These are phyloP conservation scores for Tachuris rubrigastra DNA, from an alignment of 2,113 vertebrate genomes.

Conservation along the genomic window DNA sequence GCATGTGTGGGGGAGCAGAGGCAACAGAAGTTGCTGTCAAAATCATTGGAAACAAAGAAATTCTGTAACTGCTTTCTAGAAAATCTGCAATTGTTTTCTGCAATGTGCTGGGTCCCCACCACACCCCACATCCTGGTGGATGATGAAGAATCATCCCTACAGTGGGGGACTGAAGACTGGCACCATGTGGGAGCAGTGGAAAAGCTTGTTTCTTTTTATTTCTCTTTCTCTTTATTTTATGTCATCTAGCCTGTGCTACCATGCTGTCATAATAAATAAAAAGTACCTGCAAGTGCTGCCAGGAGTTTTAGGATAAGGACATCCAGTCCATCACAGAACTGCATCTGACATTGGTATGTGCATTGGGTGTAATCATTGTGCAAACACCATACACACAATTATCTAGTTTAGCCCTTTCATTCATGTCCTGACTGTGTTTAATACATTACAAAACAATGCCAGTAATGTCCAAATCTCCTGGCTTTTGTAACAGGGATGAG, in stretches of 20 bases:
- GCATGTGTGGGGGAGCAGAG: not conserved
- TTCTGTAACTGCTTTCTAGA: not conserved
- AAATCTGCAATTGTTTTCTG: not conserved
- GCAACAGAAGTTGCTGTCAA: slow-evolving; percentile 17
- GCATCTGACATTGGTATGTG: not conserved
- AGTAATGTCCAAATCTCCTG: not conserved
- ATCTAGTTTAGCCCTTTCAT: not conserved
- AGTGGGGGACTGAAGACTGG: not conserved
- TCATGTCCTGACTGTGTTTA: not conserved
- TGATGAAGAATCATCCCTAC: not conserved
- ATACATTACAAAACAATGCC: not conserved
- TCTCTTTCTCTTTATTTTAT: not conserved
- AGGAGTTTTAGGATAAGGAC: not conserved
- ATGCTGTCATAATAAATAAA: not conserved
- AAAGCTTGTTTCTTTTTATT: not conserved
- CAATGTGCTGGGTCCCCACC: not conserved
- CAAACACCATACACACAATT: rapidly evolving
- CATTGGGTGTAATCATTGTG: rapidly evolving
- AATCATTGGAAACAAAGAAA: not conserved
- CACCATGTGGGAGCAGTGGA: not conserved
- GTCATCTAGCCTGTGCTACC: not conserved
- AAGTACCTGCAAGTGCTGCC: not conserved
- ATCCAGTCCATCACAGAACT: not conserved
- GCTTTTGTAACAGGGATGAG: not conserved
- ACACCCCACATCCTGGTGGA: not conserved